Conservation (phyloP, 2,888 invertebrate species). For the Bembecia ichneumoniformis region DNA sequence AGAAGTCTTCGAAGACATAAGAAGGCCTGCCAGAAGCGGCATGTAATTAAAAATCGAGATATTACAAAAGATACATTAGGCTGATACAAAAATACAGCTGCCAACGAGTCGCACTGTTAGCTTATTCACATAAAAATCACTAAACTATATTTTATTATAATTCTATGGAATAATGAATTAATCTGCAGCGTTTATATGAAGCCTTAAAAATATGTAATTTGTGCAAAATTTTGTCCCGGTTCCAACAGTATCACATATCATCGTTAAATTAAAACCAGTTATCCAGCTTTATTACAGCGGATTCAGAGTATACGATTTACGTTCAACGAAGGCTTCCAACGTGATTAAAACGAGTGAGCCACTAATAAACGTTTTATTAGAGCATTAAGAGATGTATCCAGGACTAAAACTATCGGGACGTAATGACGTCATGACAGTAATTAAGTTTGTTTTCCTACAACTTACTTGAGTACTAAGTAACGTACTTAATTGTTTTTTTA, state of each 20-base stretch:
- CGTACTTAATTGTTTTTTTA: not conserved
- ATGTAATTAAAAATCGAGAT: too few species aligned
- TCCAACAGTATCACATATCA: constrained; percentile 27
- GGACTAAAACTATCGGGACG: constrained; percentile 22
- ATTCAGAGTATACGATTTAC: constrained; percentile 23
- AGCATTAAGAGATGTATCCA: constrained; percentile 28
- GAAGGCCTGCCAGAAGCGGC: too few species aligned
- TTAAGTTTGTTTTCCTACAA: constrained; percentile 47
- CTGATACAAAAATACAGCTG: too few species aligned
- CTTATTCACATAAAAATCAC: too few species aligned
- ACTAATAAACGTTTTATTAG: constrained; percentile 51
- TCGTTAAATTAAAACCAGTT: constrained; percentile 34
- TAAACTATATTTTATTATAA: too few species aligned
- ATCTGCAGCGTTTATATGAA: not conserved
- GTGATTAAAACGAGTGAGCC: constrained; percentile 36
- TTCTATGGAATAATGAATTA: too few species aligned
- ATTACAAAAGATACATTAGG: too few species aligned
- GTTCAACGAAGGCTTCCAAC: constrained; percentile 23
- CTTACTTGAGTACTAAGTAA: constrained; percentile 28
- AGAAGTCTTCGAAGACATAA: too few species aligned
- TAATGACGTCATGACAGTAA: constrained; percentile 32
- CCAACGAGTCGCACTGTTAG: too few species aligned
- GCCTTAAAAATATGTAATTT: not conserved
- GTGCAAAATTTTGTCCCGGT: constrained; percentile 14
- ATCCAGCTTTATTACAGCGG: constrained; percentile 26